Evolutionary conservation across 2,888 invertebrate genomes (phyloP).

Genomic region (Coelogynopora nodosa): DNA sequence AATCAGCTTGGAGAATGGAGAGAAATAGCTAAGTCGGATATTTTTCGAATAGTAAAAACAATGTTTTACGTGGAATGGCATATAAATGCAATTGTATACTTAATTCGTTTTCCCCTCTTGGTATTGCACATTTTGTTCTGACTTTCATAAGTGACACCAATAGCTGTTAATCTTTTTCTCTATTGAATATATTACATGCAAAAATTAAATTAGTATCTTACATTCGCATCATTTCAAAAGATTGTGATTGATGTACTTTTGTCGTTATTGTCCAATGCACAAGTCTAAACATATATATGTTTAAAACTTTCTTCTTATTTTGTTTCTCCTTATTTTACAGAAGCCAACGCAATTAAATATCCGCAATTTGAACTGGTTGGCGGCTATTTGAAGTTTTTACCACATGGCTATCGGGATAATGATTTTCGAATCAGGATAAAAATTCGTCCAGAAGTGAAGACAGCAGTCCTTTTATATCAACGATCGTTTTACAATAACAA

Average conservation of each 20-base stretch:
- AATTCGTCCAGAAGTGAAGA: not conserved
- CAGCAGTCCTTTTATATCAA: not conserved
- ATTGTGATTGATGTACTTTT: not conserved
- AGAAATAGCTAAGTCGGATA: too few relatives aligned
- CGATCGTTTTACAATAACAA: not conserved
- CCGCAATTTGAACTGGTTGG: constrained; percentile 3
- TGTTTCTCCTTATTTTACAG: not conserved
- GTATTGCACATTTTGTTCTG: too few relatives aligned
- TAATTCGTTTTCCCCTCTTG: too few relatives aligned
- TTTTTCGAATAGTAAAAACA: too few relatives aligned
- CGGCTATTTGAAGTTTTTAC: not conserved
- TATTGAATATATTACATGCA: too few relatives aligned
- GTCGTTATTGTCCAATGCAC: not conserved
- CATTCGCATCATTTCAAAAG: not conserved
- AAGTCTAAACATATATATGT: not conserved
- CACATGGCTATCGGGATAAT: not conserved
- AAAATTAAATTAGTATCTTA: too few relatives aligned
- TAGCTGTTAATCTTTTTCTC: too few relatives aligned
- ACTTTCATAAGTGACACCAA: too few relatives aligned
- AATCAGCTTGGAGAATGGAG: too few relatives aligned
- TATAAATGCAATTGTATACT: too few relatives aligned
- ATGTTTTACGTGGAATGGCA: too few relatives aligned
- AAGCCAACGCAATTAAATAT: not conserved
- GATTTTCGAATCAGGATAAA: not conserved
- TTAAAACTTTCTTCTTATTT: not conserved